phyloP scores from a whole-genome alignment of 23 tunicate genomes.

The Corella eumyota region DNA sequence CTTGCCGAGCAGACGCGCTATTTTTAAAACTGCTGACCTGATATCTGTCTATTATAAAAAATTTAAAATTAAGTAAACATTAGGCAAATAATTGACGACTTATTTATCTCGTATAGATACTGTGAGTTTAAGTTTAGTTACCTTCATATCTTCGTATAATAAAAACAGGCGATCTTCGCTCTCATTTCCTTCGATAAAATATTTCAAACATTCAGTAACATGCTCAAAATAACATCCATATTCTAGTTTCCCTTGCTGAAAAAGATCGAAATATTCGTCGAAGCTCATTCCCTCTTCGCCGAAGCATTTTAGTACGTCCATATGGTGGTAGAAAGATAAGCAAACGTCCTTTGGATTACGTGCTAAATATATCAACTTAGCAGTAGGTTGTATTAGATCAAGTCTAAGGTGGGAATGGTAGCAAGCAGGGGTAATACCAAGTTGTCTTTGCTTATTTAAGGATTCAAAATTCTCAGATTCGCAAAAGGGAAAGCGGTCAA shows the following conservation, averaged over 20 bases:
- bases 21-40: too few relatives aligned
- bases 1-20: too few relatives aligned
- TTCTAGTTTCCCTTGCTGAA: not conserved
- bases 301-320: not conserved
- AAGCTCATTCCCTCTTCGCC: conserved; percentile 1
- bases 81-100: too few relatives aligned
- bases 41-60: too few relatives aligned
- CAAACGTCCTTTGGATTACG: conserved; percentile 29
- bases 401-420: conserved; percentile 7
- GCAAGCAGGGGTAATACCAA: not conserved
- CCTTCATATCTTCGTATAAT: conserved; percentile 12
- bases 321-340: conserved; percentile 17
- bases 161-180: not conserved
- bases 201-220: not conserved
- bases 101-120: too few relatives aligned
- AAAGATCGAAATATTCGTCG: conserved; percentile 11
- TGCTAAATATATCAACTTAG: conserved; percentile 6
- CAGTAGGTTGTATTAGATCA: not conserved
- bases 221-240: conserved; percentile 9
- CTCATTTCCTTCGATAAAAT: not conserved
- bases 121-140: too few relatives aligned
- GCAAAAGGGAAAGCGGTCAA: conserved; percentile 3
- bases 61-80: too few relatives aligned
- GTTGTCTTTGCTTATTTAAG: not conserved
- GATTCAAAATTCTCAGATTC: not conserved